Evolutionary conservation across 2,888 invertebrate species (phyloP), one percentile per base, ranked within the genome.

Genomic region (Drosophila emarginata): DNA sequence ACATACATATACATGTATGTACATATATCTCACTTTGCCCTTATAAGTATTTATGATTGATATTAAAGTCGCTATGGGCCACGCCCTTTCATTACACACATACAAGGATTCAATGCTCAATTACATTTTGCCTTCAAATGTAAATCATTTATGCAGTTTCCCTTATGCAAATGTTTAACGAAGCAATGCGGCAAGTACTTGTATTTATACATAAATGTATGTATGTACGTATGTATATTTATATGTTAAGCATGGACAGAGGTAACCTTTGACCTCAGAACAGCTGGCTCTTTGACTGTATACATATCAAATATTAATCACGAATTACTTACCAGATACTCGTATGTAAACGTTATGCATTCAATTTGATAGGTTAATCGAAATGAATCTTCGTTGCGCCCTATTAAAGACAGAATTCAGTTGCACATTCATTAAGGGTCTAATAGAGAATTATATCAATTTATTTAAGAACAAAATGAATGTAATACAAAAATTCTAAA

Each of bases 51-150:
- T 54, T 54, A 54, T 54, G 54, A 54, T 18, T 7, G 45, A 54
- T 15, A 18, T 36, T 54, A 12, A 36, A 54, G 54, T 32, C 32
- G 5, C 23, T 36, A 15, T 32, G 45, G 14, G 45, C 21, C 21
- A 45, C 45, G 4, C 18, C 45, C 45, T 11, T 45, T 45, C 45
- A 45, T 45, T 45, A 45, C 12, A 11, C 39, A 21, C 11, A 26
- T 57, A 58, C 69, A 63, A 70, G 62, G 71, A 62, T 72, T 67
- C 59, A 28, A 66, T 66, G 61, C 66, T 72, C 73, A 66, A 62
- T 72, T 73, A 72, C 72, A 61, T 58, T 59, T 67, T 73, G 67
- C 74, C 67, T 67, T 50, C 18, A 50, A 67, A 28, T 11, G 28
- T 15, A 26, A 51, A 60, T 51, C 50, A 51, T 60, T 32, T 15